Evolutionary conservation across 2,888 invertebrate genomes (phyloP), one percentile per base, ranked within the genome.

Genomic region (Amblyjoppa proteus): DNA sequence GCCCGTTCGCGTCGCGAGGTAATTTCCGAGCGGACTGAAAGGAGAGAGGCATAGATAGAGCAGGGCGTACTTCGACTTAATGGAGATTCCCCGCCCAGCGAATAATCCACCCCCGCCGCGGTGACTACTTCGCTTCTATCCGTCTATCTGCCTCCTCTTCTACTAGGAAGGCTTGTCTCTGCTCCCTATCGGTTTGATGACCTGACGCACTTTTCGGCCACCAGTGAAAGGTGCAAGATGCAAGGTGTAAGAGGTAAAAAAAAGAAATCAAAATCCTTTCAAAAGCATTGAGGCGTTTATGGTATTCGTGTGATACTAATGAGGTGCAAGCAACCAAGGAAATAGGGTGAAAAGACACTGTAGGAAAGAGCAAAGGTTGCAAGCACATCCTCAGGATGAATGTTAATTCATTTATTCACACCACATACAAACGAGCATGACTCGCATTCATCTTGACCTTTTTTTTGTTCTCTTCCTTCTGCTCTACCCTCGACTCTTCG

Each of bases 11-110:
- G 77, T 86, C 86, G 81, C 83, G 58, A 78, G 83, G 81, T 86
- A 81, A 86, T 83, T 86, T 86, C 83, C 83, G 69, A 74, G 81
- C 74, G 28, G 77, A 77, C 51, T 58, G 80, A 71, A 66, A 56
- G 69, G 79, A 68, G 61, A 73, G 61, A n/a, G 20, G 61, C 53
- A 78, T 68, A 49, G 56, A 70, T 79, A 49, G 64, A 70, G 58
- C 31, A 2, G 13, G n/a, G 64, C 64, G 83, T 83, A 83, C 83
- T 83, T 86, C 64, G 83, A 78, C 81, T 86, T 86, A 86, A 86
- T 86, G 86, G 86, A 77, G 83, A 81, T 83, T 86, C 83, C 69
- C 86, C 83, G 86, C 74, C 83, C 69, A 78, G 64, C 83, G 86
- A 86, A 86, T 83, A 86, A 83, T 83, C 83, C 79, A 82, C 79